Evolutionary conservation across 2,113 vertebrate genomes (phyloP).

Genomic region (Stomatorhinus ivindoensis): DNA sequence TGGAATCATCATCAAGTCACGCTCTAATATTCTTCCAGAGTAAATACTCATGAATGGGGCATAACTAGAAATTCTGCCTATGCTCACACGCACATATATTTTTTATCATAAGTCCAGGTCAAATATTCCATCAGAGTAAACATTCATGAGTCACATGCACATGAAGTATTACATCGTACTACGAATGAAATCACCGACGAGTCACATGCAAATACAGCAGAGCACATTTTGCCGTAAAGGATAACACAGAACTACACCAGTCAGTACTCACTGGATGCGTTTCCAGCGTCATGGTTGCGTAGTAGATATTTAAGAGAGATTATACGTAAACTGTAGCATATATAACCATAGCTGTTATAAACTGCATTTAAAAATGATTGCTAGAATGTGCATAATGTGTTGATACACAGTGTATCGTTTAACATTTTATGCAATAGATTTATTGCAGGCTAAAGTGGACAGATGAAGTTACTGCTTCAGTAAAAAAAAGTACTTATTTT

Average conservation of each 20-base stretch:
- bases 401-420: background rate
- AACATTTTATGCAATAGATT: constrained; percentile 9
- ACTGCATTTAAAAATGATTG: background rate
- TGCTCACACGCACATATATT: background rate
- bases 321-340: background rate
- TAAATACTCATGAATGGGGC: background rate
- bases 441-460: background rate
- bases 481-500: background rate
- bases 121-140: background rate
- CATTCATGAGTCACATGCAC: background rate
- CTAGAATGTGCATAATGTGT: background rate
- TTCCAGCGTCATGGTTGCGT: background rate
- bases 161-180: background rate
- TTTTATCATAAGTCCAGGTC: background rate
- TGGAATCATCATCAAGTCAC: background rate
- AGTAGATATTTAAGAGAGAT: background rate
- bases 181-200: background rate
- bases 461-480: background rate
- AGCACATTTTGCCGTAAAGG: background rate
- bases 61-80: background rate
- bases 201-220: background rate
- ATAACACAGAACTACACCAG: background rate
- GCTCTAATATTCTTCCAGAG: background rate
- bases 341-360: background rate
- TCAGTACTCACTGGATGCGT: background rate